These are phyloP conservation scores for Diaprepes abbreviatus DNA, from an alignment of 2,888 invertebrate species.

Conservation along the genomic window DNA sequence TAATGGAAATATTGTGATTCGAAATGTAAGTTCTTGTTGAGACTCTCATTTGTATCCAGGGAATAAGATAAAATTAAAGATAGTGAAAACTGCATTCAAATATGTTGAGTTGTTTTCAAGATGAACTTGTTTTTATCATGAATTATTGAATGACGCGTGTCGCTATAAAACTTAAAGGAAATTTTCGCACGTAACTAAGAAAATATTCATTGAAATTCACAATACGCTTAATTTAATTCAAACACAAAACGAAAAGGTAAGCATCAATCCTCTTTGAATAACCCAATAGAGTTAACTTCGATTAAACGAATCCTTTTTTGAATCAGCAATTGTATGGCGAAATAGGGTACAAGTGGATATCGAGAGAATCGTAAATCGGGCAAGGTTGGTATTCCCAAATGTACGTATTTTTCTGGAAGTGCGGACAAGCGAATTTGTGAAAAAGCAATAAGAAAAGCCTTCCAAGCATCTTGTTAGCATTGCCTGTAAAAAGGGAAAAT, in stretches of 20 bases:
- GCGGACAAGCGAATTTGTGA: background rate
- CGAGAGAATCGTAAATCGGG: background rate
- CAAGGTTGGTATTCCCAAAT: background rate
- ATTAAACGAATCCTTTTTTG: background rate
- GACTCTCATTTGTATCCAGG: too few species aligned
- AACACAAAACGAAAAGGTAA: background rate
- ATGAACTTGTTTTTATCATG: too few species aligned
- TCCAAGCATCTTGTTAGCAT: background rate
- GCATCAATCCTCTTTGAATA: background rate
- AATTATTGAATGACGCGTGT: too few species aligned
- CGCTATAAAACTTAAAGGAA: too few species aligned
- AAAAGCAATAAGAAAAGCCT: background rate
- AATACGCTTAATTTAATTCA: too few species aligned
- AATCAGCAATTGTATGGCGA: constrained; percentile 1
- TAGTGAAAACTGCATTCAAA: too few species aligned
- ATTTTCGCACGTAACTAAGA: too few species aligned
- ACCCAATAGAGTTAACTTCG: background rate
- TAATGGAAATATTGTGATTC: too few species aligned
- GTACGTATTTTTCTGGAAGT: constrained; percentile 2
- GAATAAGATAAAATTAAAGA: too few species aligned
- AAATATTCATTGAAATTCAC: too few species aligned
- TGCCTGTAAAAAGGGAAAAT: background rate
- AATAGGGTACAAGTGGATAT: background rate
- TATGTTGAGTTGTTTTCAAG: too few species aligned
- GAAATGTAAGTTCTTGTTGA: too few species aligned